phyloP scores from a whole-genome alignment of 2,113 vertebrate species.

The Dromaius novaehollandiae region DNA sequence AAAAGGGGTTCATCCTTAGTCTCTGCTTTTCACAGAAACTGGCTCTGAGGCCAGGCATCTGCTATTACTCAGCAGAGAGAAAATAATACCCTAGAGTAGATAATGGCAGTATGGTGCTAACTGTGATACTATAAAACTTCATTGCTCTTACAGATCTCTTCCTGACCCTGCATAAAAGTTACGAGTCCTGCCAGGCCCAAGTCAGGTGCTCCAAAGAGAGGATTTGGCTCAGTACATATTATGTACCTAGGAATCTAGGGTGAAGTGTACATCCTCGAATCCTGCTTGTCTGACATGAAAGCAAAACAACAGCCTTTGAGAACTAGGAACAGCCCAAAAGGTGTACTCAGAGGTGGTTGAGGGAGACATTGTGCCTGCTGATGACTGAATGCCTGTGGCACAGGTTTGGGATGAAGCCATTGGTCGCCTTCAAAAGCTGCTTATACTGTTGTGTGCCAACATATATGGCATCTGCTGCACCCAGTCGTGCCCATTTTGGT shows the following conservation, averaged over 20 bases:
- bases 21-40: not conserved
- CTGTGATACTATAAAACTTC: not conserved
- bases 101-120: not conserved
- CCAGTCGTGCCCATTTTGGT: fast-evolving
- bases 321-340: not conserved
- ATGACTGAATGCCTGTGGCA: not conserved
- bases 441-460: not conserved
- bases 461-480: not conserved
- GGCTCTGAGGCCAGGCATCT: not conserved
- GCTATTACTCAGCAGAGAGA: not conserved
- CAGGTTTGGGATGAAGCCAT: not conserved
- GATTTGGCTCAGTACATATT: not conserved
- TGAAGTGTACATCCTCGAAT: not conserved
- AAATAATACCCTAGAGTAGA: not conserved
- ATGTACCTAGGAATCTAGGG: not conserved
- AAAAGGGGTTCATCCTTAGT: not conserved
- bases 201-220: not conserved
- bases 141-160: not conserved
- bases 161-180: not conserved
- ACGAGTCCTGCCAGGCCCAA: not conserved
- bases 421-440: not conserved
- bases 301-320: not conserved
- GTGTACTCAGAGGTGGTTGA: not conserved
- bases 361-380: not conserved
- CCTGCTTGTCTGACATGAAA: not conserved